phyloP scores from a whole-genome alignment of 2,797 vertebrate species.

The Cygnus olor region DNA sequence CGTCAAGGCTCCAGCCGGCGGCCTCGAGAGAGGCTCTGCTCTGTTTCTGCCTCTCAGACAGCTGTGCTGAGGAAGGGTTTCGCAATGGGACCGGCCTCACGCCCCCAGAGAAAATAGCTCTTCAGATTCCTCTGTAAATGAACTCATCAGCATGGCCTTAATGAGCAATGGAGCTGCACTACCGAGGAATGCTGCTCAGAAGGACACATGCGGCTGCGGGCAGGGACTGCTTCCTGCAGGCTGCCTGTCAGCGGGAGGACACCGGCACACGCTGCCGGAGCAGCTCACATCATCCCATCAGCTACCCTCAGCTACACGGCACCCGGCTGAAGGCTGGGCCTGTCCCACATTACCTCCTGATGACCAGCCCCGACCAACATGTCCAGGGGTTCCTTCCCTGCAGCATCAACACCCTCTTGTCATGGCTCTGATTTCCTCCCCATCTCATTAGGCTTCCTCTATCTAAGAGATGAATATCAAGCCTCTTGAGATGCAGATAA shows the following conservation, averaged over 20 bases:
- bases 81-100: constrained; percentile 14
- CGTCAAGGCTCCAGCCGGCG: neutral
- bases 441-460: neutral
- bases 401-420: neutral
- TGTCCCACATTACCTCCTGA: neutral
- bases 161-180: neutral
- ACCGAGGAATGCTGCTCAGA: neutral
- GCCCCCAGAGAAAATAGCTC: constrained; percentile 33
- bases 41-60: constrained; percentile 24
- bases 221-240: neutral
- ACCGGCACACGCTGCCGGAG: neutral
- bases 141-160: neutral
- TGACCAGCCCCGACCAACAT: neutral
- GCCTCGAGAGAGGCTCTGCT: constrained; percentile 20
- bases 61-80: constrained; percentile 37
- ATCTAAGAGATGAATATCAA: neutral
- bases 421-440: neutral
- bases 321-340: neutral
- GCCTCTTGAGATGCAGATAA: neutral
- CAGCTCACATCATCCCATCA: neutral
- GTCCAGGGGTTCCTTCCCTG: neutral
- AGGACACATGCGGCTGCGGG: neutral
- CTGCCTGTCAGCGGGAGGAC: neutral
- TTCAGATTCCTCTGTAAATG: constrained; percentile 44
- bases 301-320: neutral